Evolutionary conservation across 1,140 invertebrate genomes (phyloP).

Genomic region (Dermatophagoides farinae): DNA sequence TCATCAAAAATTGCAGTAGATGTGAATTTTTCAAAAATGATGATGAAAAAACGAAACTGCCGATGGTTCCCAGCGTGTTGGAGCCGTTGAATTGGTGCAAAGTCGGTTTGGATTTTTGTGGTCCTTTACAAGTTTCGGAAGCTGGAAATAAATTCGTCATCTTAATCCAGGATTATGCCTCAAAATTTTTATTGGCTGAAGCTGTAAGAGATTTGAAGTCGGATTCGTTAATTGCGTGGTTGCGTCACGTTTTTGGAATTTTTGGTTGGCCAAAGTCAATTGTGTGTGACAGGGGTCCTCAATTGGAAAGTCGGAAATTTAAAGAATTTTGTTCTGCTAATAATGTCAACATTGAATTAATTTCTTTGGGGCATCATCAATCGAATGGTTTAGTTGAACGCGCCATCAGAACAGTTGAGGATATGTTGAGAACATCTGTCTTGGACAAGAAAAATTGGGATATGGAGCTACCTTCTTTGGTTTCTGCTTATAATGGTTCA

Average conservation of each 20-base stretch:
- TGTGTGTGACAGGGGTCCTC: background rate
- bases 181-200: background rate
- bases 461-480: conserved; percentile 32
- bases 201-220: background rate
- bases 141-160: background rate
- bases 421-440: conserved; percentile 1
- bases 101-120: background rate
- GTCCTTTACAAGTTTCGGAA: background rate
- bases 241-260: background rate
- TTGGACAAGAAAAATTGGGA: background rate
- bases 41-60: background rate
- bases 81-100: background rate
- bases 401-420: background rate
- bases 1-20: background rate
- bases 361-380: background rate
- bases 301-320: background rate
- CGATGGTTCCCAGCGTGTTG: background rate
- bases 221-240: background rate
- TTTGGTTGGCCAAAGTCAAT: background rate
- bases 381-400: conserved; percentile 7
- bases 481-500: conserved; percentile 25
- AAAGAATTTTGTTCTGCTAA: background rate
- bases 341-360: background rate
- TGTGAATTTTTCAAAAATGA: background rate
- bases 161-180: background rate